A percentile compares a stretch with the other conserved stretches of the same genome.
Evolutionary conservation across 2,797 vertebrate genomes (phyloP).

Genomic region (Sebastes iracundus): DNA sequence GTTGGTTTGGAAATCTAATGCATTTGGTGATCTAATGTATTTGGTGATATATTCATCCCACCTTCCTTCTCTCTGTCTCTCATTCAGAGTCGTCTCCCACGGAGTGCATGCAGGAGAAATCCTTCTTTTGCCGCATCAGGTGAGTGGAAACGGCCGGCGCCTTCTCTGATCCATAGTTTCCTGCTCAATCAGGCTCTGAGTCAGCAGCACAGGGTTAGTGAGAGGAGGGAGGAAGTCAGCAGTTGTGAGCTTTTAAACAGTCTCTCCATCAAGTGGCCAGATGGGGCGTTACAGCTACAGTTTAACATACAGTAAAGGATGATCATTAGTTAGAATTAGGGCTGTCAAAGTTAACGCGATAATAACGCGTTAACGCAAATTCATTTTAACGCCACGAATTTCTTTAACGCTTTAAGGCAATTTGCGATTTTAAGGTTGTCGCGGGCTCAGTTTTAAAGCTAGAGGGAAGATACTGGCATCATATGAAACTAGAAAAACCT

Average conservation of each 20-base stretch:
- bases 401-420: no score
- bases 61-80: slow-evolving; percentile 27
- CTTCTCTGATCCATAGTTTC: slow-evolving; percentile 52
- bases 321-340: no score
- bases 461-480: no score
- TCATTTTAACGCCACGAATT: no score
- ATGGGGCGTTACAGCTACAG: background rate
- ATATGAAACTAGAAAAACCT: no score
- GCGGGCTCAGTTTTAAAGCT: no score
- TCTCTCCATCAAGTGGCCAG: slow-evolving; percentile 36
- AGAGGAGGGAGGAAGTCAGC: slow-evolving; percentile 35
- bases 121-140: slow-evolving; percentile 98
- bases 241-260: slow-evolving; percentile 7
- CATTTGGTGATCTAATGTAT: background rate
- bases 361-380: no score
- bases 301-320: no score
- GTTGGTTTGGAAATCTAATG: background rate
- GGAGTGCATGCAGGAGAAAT: slow-evolving; percentile 95
- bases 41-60: slow-evolving; percentile 29
- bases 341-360: no score
- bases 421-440: no score
- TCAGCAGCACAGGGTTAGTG: slow-evolving; percentile 16
- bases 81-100: slow-evolving; percentile 82
- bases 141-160: slow-evolving; percentile 49
- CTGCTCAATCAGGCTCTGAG: slow-evolving; percentile 48